Conservation (phyloP, 2,113 vertebrate genomes). For the Chiloscyllium plagiosum region DNA sequence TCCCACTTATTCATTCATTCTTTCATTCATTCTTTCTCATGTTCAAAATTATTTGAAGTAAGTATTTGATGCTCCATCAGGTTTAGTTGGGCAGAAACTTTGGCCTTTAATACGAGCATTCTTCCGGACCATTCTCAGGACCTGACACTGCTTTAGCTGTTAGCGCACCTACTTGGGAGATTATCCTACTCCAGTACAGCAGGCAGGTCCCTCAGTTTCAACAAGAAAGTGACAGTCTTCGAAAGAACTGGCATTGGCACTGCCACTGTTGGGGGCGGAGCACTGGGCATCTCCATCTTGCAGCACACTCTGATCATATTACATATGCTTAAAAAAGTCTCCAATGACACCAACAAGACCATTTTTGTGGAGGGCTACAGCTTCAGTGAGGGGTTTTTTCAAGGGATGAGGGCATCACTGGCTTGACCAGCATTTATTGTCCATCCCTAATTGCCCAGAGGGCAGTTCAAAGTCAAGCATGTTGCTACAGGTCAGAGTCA, state of each 20-base stretch:
- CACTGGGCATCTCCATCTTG: neutral
- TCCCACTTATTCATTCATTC: neutral
- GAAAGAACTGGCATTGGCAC: neutral
- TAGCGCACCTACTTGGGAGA: no score
- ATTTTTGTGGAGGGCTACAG: neutral
- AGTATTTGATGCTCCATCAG: neutral
- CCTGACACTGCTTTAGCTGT: no score
- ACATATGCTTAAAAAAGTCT: neutral
- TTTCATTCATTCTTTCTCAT: neutral
- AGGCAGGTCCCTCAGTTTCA: neutral
- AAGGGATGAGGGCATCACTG: no score
- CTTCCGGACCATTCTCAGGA: no score
- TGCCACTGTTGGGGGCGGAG: neutral
- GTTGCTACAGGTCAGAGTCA: no score
- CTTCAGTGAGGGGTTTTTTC: neutral
- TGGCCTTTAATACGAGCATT: no score
- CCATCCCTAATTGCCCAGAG: no score
- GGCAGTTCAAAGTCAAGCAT: no score
- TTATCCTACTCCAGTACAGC: neutral
- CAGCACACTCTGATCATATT: neutral
- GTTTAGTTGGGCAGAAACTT: neutral
- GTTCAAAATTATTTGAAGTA: neutral
- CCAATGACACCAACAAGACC: neutral
- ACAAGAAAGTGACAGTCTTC: neutral
- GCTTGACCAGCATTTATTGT: no score